Evolutionary conservation across 2,888 invertebrate genomes (phyloP).

Genomic region (Ophonus ardosiacus): DNA sequence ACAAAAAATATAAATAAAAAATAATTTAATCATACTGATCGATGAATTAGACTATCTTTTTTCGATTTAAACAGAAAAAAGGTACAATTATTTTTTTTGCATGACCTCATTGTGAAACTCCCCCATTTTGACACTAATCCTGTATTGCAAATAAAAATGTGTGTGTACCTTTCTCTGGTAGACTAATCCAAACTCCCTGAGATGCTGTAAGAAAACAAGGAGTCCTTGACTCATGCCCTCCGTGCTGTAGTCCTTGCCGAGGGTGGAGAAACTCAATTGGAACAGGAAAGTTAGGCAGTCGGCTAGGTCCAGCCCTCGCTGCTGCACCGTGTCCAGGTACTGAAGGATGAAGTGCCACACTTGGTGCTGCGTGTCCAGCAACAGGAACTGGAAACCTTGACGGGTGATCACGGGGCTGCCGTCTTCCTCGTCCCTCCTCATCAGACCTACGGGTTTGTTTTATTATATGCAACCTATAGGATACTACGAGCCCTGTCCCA

Average conservation of each 20-base stretch:
- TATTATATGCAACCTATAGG: too few relatives aligned
- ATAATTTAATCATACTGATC: too few relatives aligned
- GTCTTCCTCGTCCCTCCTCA: constrained; percentile 90
- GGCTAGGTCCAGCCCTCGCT: constrained; percentile 89
- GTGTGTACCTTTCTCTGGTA: constrained; percentile 88
- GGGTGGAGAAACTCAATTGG: constrained; percentile 95
- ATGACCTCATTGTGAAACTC: too few relatives aligned
- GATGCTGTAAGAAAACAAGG: constrained; percentile 93
- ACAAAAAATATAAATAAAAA: too few relatives aligned
- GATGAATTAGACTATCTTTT: too few relatives aligned
- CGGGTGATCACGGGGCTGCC: constrained; percentile 93
- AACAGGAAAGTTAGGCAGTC: constrained; percentile 97
- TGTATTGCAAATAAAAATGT: too few relatives aligned
- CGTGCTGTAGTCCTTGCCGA: constrained; percentile 97
- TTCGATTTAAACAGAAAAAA: too few relatives aligned
- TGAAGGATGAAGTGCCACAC: constrained; percentile 99
- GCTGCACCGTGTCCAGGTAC: constrained; percentile 95
- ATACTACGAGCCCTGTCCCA: too few relatives aligned
- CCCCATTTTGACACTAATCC: too few relatives aligned
- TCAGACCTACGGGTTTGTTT: constrained; percentile 80
- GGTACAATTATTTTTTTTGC: too few relatives aligned
- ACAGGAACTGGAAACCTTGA: constrained; percentile 97
- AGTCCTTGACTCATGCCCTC: constrained; percentile 94
- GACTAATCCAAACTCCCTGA: constrained; percentile 97
- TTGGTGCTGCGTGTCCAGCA: constrained; percentile 95